Base-by-base conservation (phyloP, 2,888 invertebrate genomes). In the Temnothorax ravouxi region DNA sequence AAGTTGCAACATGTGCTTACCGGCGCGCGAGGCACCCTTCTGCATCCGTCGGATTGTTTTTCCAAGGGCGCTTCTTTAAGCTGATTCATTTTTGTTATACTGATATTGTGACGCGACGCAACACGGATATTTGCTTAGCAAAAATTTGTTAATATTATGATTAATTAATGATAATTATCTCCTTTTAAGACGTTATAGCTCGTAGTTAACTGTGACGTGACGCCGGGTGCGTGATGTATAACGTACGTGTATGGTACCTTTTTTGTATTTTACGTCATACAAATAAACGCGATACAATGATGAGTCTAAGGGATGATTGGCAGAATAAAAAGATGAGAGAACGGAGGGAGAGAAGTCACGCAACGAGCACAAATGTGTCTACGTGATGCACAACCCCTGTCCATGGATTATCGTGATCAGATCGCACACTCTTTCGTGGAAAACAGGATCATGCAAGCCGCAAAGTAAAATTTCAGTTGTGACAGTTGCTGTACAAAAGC, bases 1-100 rank as follows among this genome's bases (percentile, higher is more conserved):
- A 87, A 89, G 89, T 91, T 88, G 92, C 93, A 93, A 93, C 94
- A 94, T 94, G 93, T 93, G 94, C 93, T 92, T 91, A 93, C 91
- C 93, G 93, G 88, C 56, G 34, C 34, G 34, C 4, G 69, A 80
- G 71, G 86, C 79, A 84, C 71, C 67, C 50, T 47, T 76, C 38
- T 61, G 59, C 86, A 88, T 86, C 88, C 84, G 62, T 87, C 84
- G 29, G n/a, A 77, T 67, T 62, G 66, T 54, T 13, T 21, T 21
- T 2, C 50, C 34, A 34, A 61, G 13, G 38, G 25, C n/a, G 11
- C 18, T 11, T 25, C 9, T 50, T 38, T 38, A 21, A 13, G 6
- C 34, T 29, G 8, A 21, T n/a, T 76, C 18, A 44, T 50, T 76
- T 59, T n/a, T 34, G 21, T n/a, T 34, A n/a, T 62, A 25, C 3